phyloP scores from a whole-genome alignment of 2,888 invertebrate genomes.

The Ophioninae sp. region DNA sequence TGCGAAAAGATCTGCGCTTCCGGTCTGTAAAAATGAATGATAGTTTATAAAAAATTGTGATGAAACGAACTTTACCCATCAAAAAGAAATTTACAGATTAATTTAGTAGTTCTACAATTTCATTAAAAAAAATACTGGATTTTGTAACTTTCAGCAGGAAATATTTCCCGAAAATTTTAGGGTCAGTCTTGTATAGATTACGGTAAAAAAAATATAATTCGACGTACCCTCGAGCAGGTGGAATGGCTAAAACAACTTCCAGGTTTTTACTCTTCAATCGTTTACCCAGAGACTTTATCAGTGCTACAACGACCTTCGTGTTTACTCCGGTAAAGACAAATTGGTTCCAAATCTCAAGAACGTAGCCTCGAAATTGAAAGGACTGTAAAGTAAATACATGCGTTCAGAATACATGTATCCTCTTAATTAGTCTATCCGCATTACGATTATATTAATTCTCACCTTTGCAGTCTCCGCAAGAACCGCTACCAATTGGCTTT shows the following conservation, averaged over 20 bases:
- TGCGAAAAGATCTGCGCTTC: conserved; percentile 86
- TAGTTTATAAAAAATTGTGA: no score
- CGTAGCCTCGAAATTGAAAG: conserved; percentile 93
- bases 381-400: conserved; percentile 82
- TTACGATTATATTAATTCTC: conserved; percentile 37
- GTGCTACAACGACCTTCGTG: conserved; percentile 83
- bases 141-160: no score
- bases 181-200: no score
- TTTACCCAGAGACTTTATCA: conserved; percentile 86
- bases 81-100: no score
- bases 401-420: conserved; percentile 70
- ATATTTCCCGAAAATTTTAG: no score
- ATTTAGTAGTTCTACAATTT: no score
- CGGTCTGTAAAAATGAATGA: conserved; percentile 68
- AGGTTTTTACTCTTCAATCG: conserved; percentile 80
- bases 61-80: no score
- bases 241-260: conserved; percentile 89
- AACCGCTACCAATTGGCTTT: conserved; percentile 86
- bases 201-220: background rate
- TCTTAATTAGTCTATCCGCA: background rate
- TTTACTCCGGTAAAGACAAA: conserved; percentile 85
- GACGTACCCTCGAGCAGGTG: conserved; percentile 86
- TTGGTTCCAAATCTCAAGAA: conserved; percentile 95
- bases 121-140: no score
- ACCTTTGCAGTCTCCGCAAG: conserved; percentile 84